Evolutionary conservation across 2,888 invertebrate species (phyloP).

Genomic region (Epinotia brunnichana): DNA sequence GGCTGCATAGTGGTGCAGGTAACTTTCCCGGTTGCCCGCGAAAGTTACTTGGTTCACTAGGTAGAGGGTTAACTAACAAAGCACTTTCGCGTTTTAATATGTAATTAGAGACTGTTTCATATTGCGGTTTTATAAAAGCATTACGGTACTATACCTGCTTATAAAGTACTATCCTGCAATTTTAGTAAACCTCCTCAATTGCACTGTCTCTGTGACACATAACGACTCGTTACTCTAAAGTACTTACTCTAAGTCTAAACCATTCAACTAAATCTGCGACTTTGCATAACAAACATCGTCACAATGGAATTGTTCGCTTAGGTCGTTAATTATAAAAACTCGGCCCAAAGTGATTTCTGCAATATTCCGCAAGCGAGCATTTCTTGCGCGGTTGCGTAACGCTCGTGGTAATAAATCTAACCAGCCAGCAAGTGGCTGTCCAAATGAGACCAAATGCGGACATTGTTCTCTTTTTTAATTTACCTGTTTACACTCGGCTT

Average conservation of each 20-base stretch:
- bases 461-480: slow-evolving; percentile 45
- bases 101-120: background rate
- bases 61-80: background rate
- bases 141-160: too few relatives aligned
- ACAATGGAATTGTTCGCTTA: slow-evolving; percentile 20
- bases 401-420: slow-evolving; percentile 52
- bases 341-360: slow-evolving; percentile 48
- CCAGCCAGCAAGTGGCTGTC: slow-evolving; percentile 46
- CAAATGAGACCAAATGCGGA: slow-evolving; percentile 48
- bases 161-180: background rate
- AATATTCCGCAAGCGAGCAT: slow-evolving; percentile 53
- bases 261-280: slow-evolving; percentile 6
- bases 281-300: slow-evolving; percentile 29
- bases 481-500: slow-evolving; percentile 30
- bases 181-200: background rate
- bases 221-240: too few relatives aligned
- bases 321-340: slow-evolving; percentile 29
- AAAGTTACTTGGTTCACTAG: background rate
- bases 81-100: background rate
- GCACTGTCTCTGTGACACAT: background rate
- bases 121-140: background rate
- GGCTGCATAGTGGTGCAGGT: background rate
- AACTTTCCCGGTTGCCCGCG: background rate
- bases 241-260: too few relatives aligned
- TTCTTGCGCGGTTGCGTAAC: slow-evolving; percentile 55